phyloP scores from a whole-genome alignment of 2,113 vertebrate genomes.

The Pedetes capensis region DNA sequence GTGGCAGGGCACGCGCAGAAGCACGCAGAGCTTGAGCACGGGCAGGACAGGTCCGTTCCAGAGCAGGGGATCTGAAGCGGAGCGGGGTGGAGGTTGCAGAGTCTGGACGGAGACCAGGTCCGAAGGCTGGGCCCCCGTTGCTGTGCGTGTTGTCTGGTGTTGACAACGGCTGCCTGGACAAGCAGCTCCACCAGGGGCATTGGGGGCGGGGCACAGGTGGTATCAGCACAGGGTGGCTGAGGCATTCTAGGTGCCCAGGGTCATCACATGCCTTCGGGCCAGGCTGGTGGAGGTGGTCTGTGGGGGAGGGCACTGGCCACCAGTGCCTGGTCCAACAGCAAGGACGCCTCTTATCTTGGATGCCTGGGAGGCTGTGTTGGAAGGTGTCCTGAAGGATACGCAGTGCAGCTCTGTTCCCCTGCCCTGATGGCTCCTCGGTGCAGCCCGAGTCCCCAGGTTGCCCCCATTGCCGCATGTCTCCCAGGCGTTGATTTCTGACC shows the following conservation, averaged over 20 bases:
- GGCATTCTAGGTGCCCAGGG: background rate
- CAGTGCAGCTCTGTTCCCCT: background rate
- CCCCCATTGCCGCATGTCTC: background rate
- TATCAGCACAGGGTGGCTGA: background rate
- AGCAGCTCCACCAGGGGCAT: background rate
- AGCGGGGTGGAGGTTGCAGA: background rate
- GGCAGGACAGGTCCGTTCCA: background rate
- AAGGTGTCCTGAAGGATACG: background rate
- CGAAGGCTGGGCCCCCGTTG: background rate
- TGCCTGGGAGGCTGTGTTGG: background rate
- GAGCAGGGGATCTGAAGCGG: background rate
- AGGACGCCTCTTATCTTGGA: background rate
- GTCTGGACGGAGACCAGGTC: background rate
- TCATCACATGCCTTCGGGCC: background rate
- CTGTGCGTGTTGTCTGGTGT: background rate
- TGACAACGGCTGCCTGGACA: background rate
- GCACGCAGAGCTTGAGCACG: background rate
- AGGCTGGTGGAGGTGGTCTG: background rate
- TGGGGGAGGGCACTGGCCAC: background rate
- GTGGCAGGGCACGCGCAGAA: background rate
- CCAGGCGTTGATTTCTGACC: background rate
- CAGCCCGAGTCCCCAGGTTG: no score
- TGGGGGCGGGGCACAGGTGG: background rate
- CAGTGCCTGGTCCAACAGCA: background rate
- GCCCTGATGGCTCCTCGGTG: background rate